Evolutionary conservation across 2,888 invertebrate genomes (phyloP), one percentile per base, ranked within the genome.

Genomic region (Eumerus sabulonum): DNA sequence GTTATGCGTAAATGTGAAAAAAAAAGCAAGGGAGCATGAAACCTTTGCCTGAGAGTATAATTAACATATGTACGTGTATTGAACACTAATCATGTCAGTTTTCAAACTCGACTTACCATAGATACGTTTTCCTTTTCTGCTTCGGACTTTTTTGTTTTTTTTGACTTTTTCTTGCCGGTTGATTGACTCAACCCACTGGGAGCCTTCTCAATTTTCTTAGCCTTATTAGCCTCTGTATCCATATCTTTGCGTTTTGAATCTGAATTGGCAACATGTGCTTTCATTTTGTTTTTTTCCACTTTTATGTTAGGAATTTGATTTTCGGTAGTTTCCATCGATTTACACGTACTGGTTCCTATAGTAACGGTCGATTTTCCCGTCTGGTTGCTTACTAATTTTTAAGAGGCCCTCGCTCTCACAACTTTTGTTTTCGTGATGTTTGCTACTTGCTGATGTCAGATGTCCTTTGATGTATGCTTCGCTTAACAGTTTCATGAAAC

Each of bases 91-190:
- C n/a, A n/a, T n/a, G n/a, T n/a, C n/a, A n/a, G n/a, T 27, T 19
- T 44, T 56, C 3, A 12, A 13, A 13, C 18, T 35, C 1, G 17
- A 67, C 85, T 92, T 88, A 93, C 93, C 90, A 93, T 92, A 82
- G 92, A 93, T 85, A 93, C 92, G 85, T 92, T 93, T 85, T 93
- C 92, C 87, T 92, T 92, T 84, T 92, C 92, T 76, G 90, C 89
- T 82, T 92, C 92, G 82, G 86, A 89, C 85, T 91, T 92, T 86
- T 92, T 92, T 57, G 90, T 90, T 86, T 92, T 93, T 89, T 92
- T 93, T 66, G 91, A 90, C 86, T 92, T 92, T 87, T 91, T 92
- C 86, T 91, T 92, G 17, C 83, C 84, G 12, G 74, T 71, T 3
- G 44, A 16, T 13, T 60, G 36, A 44, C 14, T 60, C 11, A 57